These are phyloP conservation scores for Balearica regulorum DNA, from an alignment of 2,797 vertebrate species.

Conservation along the genomic window DNA sequence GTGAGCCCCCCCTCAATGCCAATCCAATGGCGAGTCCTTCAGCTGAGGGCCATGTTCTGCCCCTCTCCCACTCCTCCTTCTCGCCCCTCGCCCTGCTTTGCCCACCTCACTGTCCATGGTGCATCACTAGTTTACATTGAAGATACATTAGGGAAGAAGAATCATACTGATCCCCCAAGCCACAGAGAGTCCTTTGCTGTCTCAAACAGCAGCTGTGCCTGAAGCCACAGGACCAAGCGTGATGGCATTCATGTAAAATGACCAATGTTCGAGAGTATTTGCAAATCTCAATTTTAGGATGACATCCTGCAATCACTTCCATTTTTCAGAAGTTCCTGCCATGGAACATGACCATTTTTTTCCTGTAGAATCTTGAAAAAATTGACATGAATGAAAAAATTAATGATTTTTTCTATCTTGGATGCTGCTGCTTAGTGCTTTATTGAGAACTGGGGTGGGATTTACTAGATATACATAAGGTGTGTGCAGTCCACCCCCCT, in stretches of 20 bases:
- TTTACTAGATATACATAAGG: neutral
- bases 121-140: neutral
- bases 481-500: neutral
- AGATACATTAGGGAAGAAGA: neutral
- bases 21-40: accelerated
- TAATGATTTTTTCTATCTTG: neutral
- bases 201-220: neutral
- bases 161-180: neutral
- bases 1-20: neutral
- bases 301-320: neutral
- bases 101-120: neutral
- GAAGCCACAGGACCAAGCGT: neutral
- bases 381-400: neutral
- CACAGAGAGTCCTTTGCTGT: neutral
- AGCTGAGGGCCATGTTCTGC: accelerated
- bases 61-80: neutral
- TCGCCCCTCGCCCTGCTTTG: accelerated
- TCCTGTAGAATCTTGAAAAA: neutral
- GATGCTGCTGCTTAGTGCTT: neutral
- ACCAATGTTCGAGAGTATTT: neutral
- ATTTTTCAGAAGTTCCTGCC: neutral
- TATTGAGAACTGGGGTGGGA: neutral
- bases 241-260: neutral
- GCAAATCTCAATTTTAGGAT: neutral
- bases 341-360: accelerated